Conservation (phyloP, 2,797 vertebrate species). For the Cyclura pinguis region DNA sequence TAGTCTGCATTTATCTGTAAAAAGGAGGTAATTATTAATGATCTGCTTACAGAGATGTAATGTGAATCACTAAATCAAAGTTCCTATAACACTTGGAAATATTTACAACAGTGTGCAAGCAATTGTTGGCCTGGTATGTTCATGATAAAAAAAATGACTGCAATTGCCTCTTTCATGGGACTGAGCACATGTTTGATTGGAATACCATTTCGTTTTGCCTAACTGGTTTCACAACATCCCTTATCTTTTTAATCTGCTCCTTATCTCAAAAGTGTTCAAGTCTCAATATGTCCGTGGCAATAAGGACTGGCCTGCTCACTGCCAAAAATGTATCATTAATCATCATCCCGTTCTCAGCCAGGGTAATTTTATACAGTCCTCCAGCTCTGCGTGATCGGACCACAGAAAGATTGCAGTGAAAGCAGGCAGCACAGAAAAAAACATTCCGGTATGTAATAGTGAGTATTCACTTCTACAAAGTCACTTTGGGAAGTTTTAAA, state of each 20-base stretch:
- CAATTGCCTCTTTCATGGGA: constrained; percentile 26
- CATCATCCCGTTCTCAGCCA: constrained; percentile 9
- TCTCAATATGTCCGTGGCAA: constrained; percentile 39
- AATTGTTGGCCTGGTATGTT: constrained; percentile 54
- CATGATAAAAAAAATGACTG: constrained; percentile 48
- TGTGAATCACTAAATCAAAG: constrained; percentile 57
- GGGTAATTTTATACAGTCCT: background rate
- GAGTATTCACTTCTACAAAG: background rate
- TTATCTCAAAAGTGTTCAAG: constrained; percentile 53
- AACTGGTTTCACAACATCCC: constrained; percentile 43
- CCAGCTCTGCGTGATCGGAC: background rate
- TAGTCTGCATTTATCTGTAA: constrained; percentile 24
- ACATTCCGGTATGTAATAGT: background rate
- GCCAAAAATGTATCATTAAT: constrained; percentile 34
- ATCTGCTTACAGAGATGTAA: constrained; percentile 52
- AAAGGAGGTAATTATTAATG: constrained; percentile 56
- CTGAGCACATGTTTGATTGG: constrained; percentile 56
- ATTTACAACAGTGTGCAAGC: constrained; percentile 49
- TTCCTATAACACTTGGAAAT: constrained; percentile 59
- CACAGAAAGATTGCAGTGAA: background rate
- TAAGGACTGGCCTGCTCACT: constrained; percentile 9
- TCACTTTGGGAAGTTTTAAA: background rate
- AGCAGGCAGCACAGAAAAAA: background rate
- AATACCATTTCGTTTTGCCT: constrained; percentile 43
- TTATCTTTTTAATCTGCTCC: constrained; percentile 60